Evolutionary conservation across 2,113 vertebrate genomes (phyloP), one percentile per base, ranked within the genome.

Genomic region (Lagopus leucura): DNA sequence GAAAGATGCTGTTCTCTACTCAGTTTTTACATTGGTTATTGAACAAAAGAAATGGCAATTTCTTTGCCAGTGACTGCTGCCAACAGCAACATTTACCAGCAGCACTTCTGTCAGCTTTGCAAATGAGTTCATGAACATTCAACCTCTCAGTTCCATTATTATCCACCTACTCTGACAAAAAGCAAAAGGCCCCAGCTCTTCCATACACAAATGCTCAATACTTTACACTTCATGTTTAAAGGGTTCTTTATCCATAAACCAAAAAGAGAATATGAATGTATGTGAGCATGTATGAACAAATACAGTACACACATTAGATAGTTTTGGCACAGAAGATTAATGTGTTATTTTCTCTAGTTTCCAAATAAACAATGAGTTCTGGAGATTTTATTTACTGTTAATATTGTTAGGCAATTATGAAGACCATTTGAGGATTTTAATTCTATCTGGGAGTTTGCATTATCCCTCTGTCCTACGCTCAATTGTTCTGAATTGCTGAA

Each of bases 321-420:
- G 8, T 17, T 60, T 38, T 84, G 84, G 48, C 61, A 74, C 10
- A 61, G 27, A 52, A 63, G 40, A 32, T 50, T 43, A 43, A 58
- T 21, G 15, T 38, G 21, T 45, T 92, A 54, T 60, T 72, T 95
- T 72, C 63, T 85, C 34, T 48, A 60, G 73, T 58, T 92, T 87
- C 42, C 28, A 89, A 79, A 85, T 40, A 65, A 89, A 72, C 38
- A 82, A 32, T 40, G 32, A 78, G 9, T 63, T 83, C 45, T 38
- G 32, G 38, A 80, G 69, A 78, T 74, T 45, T 88, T 50, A 74
- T 52, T 90, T 91, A 76, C 76, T 61, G 55, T 42, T 79, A 87
- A 74, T 21, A 75, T 32, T 43, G 30, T 70, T 86, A 76, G 66
- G 2, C 36, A 82, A 78, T 14, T 85, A 48, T 14, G 30, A 89